Percentiles rank a stretch among this genome's conserved stretches.
Evolutionary conservation across 2,888 invertebrate species (phyloP).

Genomic region (Drosophila infuscata): DNA sequence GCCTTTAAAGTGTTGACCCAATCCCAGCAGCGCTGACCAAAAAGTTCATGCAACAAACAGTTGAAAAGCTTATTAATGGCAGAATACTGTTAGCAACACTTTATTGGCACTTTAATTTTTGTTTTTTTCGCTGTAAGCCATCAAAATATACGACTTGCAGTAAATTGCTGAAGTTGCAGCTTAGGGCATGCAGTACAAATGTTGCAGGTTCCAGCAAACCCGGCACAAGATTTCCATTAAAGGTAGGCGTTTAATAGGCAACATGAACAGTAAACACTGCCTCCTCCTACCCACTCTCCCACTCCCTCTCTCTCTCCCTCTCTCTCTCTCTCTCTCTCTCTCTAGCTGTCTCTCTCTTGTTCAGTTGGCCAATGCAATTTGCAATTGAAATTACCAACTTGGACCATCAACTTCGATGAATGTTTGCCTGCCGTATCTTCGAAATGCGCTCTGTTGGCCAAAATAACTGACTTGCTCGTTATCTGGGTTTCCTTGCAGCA

Average conservation of each 20-base stretch:
- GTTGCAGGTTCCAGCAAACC: slow-evolving; percentile 6
- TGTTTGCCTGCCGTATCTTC: slow-evolving; percentile 50
- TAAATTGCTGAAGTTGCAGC: slow-evolving; percentile 16
- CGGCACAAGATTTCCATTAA: slow-evolving; percentile 7
- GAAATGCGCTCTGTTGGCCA: slow-evolving; percentile 24
- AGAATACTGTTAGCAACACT: slow-evolving; percentile 39
- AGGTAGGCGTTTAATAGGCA: slow-evolving; percentile 53
- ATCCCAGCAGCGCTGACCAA: slow-evolving; percentile 6
- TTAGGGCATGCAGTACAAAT: slow-evolving; percentile 3
- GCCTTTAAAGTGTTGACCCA: slow-evolving; percentile 16
- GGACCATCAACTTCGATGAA: slow-evolving; percentile 19
- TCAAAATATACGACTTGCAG: slow-evolving; percentile 62
- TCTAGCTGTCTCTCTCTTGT: neutral
- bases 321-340: neutral
- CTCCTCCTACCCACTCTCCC: neutral
- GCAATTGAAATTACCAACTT: slow-evolving; percentile 51
- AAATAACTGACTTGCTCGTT: slow-evolving; percentile 28
- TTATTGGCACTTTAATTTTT: neutral
- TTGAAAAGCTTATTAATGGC: slow-evolving; percentile 34
- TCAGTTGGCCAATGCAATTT: slow-evolving; percentile 42
- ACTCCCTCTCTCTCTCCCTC: neutral
- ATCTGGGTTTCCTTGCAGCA: neutral
- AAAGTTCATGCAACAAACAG: slow-evolving; percentile 12
- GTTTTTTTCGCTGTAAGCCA: slow-evolving; percentile 22
- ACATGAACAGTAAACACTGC: slow-evolving; percentile 33